phyloP scores from a whole-genome alignment of 2,888 invertebrate species.

The Cyaniris semiargus region DNA sequence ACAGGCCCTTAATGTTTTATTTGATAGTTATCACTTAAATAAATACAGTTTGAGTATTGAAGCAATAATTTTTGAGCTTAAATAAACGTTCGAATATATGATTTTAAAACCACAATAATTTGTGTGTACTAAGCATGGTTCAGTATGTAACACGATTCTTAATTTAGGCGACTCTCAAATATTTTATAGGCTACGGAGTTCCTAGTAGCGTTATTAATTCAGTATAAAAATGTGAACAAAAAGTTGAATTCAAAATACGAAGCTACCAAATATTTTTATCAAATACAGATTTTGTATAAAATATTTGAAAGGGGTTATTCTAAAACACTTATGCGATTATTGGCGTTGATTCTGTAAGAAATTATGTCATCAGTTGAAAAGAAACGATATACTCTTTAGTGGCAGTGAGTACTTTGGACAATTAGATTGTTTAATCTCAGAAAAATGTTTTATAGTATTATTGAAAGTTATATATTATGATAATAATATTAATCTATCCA shows the following conservation, averaged over 20 bases:
- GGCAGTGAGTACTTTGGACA: background rate
- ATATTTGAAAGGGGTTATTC: constrained; percentile 14
- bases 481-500: no score
- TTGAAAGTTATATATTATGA: no score
- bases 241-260: background rate
- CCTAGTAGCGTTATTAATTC: background rate
- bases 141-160: no score
- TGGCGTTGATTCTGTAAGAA: background rate
- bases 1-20: no score
- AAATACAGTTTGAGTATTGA: background rate
- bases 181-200: background rate
- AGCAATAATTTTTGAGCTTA: background rate
- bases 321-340: constrained; percentile 3
- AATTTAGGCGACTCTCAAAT: background rate
- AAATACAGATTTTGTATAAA: constrained; percentile 27
- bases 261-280: constrained; percentile 18
- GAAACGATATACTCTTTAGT: background rate
- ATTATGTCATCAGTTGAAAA: background rate
- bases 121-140: background rate
- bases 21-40: no score
- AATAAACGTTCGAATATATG: background rate
- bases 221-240: background rate
- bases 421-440: background rate
- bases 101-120: background rate
- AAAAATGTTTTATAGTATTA: background rate